Evolutionary conservation across 2,888 invertebrate genomes (phyloP).

Genomic region (Tipula helvola): DNA sequence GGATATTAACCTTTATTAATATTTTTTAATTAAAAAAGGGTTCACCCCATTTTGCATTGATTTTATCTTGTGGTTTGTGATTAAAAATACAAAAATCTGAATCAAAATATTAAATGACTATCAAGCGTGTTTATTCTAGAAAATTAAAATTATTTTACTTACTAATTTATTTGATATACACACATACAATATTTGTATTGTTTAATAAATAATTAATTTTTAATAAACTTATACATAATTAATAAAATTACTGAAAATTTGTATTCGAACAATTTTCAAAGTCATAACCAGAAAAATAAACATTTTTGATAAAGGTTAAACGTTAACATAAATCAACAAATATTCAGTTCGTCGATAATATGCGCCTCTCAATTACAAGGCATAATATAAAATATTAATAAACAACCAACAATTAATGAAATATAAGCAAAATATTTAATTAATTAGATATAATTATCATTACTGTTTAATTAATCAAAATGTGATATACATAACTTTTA

Average conservation of each 20-base stretch:
- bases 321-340: background rate
- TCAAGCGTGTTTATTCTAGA: too few species aligned
- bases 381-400: background rate
- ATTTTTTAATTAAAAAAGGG: too few species aligned
- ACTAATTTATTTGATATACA: too few species aligned
- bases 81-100: too few species aligned
- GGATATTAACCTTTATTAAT: too few species aligned
- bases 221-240: background rate
- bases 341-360: background rate
- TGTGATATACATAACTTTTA: background rate
- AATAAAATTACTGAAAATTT: background rate
- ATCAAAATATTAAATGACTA: too few species aligned
- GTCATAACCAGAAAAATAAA: background rate
- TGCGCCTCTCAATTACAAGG: background rate
- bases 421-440: background rate
- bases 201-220: background rate
- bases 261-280: background rate
- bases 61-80: too few species aligned
- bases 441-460: background rate
- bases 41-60: too few species aligned
- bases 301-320: background rate
- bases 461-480: background rate
- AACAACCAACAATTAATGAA: background rate
- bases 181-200: too few species aligned
- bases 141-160: too few species aligned